Base-by-base conservation (phyloP, 23 tunicate species). In the Trididemnum clinides region DNA sequence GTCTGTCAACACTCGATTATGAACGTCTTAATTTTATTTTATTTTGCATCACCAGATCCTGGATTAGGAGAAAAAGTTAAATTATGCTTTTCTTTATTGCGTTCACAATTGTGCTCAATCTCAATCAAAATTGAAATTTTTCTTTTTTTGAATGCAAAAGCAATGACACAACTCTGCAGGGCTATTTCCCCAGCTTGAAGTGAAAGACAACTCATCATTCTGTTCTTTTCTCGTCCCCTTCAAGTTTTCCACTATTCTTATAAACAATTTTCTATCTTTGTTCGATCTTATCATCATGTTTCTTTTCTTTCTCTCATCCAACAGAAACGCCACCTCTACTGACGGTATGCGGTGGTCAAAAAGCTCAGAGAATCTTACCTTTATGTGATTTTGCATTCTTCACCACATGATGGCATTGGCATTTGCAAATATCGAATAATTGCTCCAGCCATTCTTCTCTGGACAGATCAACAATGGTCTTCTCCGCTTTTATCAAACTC, bases 381-480 rank as follows among this genome's bases (percentile, higher is more conserved):
- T 62, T 15, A 25, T 62, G 69, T n/a, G n/a, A 15, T 62, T 62
- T 62, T 22, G n/a, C 26, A 12, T 62, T 22, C 69, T 62, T n/a
- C n/a, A n/a, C 10, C 54, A 10, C 69, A 62, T 62, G 25, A 15
- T 62, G 15, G 69, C 69, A 62, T n/a, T 62, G 15, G 27, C 69
- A 62, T 62, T 62, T 62, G 25, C 69, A 62, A 12, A 62, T 62
- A 62, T 62, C 69, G 25, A 62, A 62, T n/a, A 62, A n/a, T 22
- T 62, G 23, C 6, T 22, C n/a, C n/a, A 62, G 69, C 69, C 69
- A 62, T 15, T 62, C 25, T n/a, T n/a, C n/a, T n/a, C n/a, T n/a
- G n/a, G n/a, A n/a, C n/a, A n/a, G n/a, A n/a, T n/a, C n/a, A n/a
- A n/a, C n/a, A n/a, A n/a, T n/a, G n/a, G n/a, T n/a, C n/a, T n/a